Conservation (phyloP, 2,113 vertebrate species). For the Probosciger aterrimus region DNA sequence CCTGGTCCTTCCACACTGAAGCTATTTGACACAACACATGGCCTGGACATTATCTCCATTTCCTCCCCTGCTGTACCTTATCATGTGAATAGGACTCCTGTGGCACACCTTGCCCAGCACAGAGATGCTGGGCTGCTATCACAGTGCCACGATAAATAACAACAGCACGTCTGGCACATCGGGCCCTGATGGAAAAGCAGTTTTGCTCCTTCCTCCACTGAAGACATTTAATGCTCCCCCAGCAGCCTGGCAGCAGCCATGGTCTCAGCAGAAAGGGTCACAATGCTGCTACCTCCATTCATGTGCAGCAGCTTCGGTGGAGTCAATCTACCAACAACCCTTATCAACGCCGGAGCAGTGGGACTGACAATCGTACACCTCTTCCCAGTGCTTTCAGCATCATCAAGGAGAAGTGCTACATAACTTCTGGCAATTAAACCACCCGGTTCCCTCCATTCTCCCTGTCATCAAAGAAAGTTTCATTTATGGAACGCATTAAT, state of each 20-base stretch:
- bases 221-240: background rate
- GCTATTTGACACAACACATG: background rate
- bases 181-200: background rate
- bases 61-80: background rate
- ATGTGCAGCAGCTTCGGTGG: fast-evolving
- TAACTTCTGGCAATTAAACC: slow-evolving; percentile 31
- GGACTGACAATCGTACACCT: background rate
- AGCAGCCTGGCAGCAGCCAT: background rate
- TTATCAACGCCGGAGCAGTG: fast-evolving
- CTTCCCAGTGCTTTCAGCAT: background rate
- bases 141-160: background rate
- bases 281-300: background rate
- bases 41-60: background rate
- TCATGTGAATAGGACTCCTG: fast-evolving
- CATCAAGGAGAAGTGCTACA: background rate
- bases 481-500: slow-evolving; percentile 55
- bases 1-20: background rate
- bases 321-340: background rate
- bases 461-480: slow-evolving; percentile 13
- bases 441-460: background rate
- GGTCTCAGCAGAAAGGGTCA: background rate
- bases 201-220: background rate
- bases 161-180: background rate
- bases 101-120: background rate
- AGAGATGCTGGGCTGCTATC: background rate